phyloP scores from a whole-genome alignment of 2,797 vertebrate genomes.

The Scyliorhinus canicula region DNA sequence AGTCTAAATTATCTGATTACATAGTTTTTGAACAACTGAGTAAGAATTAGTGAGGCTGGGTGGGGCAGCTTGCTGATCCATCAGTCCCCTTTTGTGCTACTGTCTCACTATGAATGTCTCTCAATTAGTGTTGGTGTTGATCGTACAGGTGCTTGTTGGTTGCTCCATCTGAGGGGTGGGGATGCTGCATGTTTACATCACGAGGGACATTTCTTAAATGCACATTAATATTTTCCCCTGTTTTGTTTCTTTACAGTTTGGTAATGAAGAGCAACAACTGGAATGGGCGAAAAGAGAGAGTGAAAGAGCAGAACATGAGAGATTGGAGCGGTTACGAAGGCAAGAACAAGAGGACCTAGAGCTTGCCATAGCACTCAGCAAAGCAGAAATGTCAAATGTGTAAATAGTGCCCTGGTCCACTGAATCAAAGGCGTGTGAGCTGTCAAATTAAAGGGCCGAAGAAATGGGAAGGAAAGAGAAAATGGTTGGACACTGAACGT shows the following conservation, averaged over 20 bases:
- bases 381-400: constrained; percentile 89
- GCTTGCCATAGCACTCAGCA: constrained; percentile 94
- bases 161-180: background rate
- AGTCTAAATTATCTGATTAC: no score
- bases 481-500: constrained; percentile 15
- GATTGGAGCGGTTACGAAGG: constrained; percentile 81
- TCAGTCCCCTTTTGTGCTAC: background rate
- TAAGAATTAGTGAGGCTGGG: background rate
- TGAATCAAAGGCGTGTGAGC: constrained; percentile 7
- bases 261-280: constrained; percentile 95
- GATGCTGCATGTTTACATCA: background rate
- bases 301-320: constrained; percentile 84
- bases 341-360: constrained; percentile 97
- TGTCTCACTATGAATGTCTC: background rate
- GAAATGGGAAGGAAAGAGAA: constrained; percentile 16
- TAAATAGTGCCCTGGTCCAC: constrained; percentile 52
- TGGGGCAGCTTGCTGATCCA: background rate
- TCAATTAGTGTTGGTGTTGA: background rate
- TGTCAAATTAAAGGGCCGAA: background rate
- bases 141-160: background rate
- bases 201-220: background rate
- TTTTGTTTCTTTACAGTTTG: constrained; percentile 64
- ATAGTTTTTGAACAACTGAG: background rate
- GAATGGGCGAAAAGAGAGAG: constrained; percentile 97
- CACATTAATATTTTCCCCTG: background rate